These are phyloP conservation scores for Gobiocypris rarus DNA, from an alignment of 2,113 vertebrate genomes.

Conservation along the genomic window DNA sequence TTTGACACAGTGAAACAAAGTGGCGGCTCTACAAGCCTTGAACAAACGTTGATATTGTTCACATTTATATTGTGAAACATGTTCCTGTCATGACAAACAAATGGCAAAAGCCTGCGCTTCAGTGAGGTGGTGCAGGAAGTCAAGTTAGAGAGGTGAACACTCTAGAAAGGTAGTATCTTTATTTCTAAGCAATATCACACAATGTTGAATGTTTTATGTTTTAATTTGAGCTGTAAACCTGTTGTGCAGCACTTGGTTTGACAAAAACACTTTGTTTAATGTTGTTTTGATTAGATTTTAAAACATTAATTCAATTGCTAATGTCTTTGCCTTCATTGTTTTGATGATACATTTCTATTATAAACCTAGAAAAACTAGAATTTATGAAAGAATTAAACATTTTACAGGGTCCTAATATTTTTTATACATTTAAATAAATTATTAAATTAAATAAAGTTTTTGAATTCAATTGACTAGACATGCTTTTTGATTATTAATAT, in stretches of 20 bases:
- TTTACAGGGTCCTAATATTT: too few relatives aligned
- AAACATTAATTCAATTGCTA: background rate
- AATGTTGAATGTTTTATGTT: background rate
- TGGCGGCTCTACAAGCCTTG: background rate
- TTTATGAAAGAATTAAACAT: background rate
- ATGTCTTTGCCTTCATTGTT: background rate
- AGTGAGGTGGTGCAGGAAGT: background rate
- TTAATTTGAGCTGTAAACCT: background rate
- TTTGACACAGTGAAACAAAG: background rate
- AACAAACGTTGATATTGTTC: background rate
- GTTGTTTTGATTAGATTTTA: background rate
- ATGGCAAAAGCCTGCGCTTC: conserved; percentile 40
- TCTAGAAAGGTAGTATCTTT: background rate
- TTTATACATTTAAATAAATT: background rate
- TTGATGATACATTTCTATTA: background rate
- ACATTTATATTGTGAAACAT: background rate
- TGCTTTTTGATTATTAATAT: background rate
- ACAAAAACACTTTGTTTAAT: background rate
- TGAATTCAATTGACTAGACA: background rate
- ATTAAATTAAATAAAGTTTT: background rate
- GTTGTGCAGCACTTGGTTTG: background rate
- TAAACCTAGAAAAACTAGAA: background rate
- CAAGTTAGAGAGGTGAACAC: background rate
- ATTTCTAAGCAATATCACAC: background rate
- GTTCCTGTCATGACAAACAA: conserved; percentile 14